Evolutionary conservation across 2,888 invertebrate genomes (phyloP).

Genomic region (Apamea crenata): DNA sequence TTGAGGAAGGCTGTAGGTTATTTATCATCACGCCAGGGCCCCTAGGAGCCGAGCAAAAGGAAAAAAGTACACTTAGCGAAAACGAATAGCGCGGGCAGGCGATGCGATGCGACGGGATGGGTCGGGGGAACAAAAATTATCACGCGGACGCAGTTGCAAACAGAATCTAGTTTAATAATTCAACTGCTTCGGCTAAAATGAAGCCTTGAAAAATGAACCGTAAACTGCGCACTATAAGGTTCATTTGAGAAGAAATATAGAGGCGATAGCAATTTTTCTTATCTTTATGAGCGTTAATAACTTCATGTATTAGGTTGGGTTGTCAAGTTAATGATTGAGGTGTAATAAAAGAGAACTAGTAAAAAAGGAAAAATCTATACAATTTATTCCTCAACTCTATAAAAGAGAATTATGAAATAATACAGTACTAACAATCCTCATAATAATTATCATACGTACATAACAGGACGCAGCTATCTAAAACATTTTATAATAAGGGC

Average conservation of each 20-base stretch:
- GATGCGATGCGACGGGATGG: no score
- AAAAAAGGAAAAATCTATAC: slow-evolving; percentile 66
- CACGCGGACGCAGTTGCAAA: no score
- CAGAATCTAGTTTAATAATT: neutral
- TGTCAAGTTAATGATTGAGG: slow-evolving; percentile 8
- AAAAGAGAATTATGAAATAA: slow-evolving; percentile 54
- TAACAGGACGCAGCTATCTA: slow-evolving; percentile 35
- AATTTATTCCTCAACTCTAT: slow-evolving; percentile 67
- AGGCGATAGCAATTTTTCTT: neutral
- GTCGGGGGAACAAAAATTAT: no score
- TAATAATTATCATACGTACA: slow-evolving; percentile 44
- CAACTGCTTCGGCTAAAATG: neutral
- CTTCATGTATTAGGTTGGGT: neutral
- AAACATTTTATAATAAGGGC: slow-evolving; percentile 9
- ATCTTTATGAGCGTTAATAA: neutral
- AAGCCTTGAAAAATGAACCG: neutral
- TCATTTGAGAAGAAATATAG: slow-evolving; percentile 4
- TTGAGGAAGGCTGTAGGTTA: no score
- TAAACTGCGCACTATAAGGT: neutral
- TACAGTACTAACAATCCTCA: slow-evolving; percentile 44
- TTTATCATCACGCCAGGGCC: no score
- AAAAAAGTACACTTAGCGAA: no score
- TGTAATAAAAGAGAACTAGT: slow-evolving; percentile 41
- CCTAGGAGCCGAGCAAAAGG: no score
- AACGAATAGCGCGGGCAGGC: no score